Evolutionary conservation across 2,113 vertebrate species (phyloP).

Genomic region (mouse (Mus musculus)): DNA sequence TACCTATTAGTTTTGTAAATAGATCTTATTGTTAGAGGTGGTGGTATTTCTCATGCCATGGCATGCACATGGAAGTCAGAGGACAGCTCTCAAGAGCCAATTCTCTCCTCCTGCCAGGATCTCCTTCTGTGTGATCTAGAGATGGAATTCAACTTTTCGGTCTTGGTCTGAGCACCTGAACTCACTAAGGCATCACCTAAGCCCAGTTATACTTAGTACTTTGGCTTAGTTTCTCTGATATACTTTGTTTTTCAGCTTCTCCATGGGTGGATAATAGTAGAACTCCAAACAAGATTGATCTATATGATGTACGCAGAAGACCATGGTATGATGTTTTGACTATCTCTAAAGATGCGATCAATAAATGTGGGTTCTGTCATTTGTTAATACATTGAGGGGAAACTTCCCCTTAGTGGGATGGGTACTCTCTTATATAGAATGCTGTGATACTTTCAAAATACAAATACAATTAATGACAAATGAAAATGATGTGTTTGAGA

Average conservation of each 20-base stretch:
- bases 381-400: neutral
- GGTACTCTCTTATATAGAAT: neutral
- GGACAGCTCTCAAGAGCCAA: too few species aligned
- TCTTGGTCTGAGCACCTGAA: too few species aligned
- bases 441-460: neutral
- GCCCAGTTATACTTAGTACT: neutral
- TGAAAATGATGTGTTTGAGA: neutral
- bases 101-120: neutral
- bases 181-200: too few species aligned
- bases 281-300: constrained; percentile 96
- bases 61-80: neutral
- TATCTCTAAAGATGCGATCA: neutral
- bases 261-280: constrained; percentile 97
- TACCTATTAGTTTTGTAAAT: neutral
- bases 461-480: neutral
- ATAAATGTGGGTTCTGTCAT: neutral
- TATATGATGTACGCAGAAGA: constrained; percentile 97
- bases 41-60: neutral
- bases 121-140: neutral
- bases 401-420: neutral
- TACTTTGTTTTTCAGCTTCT: constrained; percentile 89
- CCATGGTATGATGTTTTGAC: constrained; percentile 91
- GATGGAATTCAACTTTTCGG: neutral
- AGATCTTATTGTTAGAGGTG: too few species aligned
- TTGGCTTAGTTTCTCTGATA: neutral